Base-by-base conservation (phyloP, 2,888 invertebrate species). In the Schizotus pectinicornis region DNA sequence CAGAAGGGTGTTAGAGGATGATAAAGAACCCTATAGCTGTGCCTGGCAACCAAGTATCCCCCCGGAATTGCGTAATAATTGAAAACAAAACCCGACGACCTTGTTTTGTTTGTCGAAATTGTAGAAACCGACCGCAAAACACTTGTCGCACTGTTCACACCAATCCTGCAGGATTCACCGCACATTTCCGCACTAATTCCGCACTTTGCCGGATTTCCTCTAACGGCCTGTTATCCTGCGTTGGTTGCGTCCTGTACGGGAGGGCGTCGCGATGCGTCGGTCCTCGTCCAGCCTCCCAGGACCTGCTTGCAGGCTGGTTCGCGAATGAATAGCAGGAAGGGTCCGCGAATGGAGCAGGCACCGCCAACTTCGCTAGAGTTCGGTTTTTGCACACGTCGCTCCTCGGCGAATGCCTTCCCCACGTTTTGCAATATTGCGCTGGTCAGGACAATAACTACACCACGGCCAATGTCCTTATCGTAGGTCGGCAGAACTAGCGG, bases 341-440 rank as follows among this genome's bases (percentile, higher is more conserved):
- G 49, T 56, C 47, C 55, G 59, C 59, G 52, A 59, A 59, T 59
- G 50, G 51, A 53, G 41, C 41, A 50, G 14, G 45, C 63, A 51
- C 43, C 61, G 55, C 48, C 62, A 63, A 65, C 65, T 74, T 74
- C 75, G 74, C 72, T 66, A 45, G 51, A 63, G 63, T 63, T 74
- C 76, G 75, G 75, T 56, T 74, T 77, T 77, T 76, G 76, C 77
- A 77, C 76, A 74, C 75, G 74, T 63, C 68, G 39, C 62, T 59
- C 48, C 47, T 51, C 63, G 60, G 63, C 53, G 56, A 51, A 48
- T 60, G 73, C 72, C 75, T 72, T 64, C 59, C 70, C 66, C 71
- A 73, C 70, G 74, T 75, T 77, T 77, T 70, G 78, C 77, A 75
- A 78, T 74, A 74, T 79, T 79, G 77, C 69, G 71, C 72, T 76